Evolutionary conservation across 2,113 vertebrate genomes (phyloP), one percentile per base, ranked within the genome.

Genomic region (Mandrillus leucophaeus): DNA sequence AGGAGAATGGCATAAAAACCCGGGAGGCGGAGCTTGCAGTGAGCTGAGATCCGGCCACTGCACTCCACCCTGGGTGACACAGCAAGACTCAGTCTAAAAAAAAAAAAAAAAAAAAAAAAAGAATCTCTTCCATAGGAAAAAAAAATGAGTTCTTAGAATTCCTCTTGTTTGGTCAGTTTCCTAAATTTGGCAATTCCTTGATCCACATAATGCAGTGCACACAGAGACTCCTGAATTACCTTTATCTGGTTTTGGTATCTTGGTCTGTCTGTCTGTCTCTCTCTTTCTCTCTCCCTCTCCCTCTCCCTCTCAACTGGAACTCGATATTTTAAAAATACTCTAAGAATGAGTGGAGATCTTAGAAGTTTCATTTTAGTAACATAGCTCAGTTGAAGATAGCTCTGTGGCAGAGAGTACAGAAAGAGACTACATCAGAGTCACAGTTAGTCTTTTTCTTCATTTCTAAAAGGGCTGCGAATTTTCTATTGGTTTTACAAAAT

Each of bases 161-260:
- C 13, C 50, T 50, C 20, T 66, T 10, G 11, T 73, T 88, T 78
- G 23, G 16, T 52, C 43, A 32, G 40, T 88, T 96, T 89, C 68
- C 68, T 96, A 81, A 79, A 93, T 57, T 40, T 73, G 55, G 23
- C 64, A 75, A 89, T 32, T 95, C 90, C 68, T 79, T 89, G 61
- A 79, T 3, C 30, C 22, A 73, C 13, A 59, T 22, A 88, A 79
- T 83, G 17, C 61, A 90, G 30, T 22, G 50, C 12, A 52, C n/a
- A 89, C 50, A 59, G 4, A 10, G 20, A 5, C 38, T 83, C 20
- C 27, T 90, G 30, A 92, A 55, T 17, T 76, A 57, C 59, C 38
- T 76, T n/a, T 81, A 11, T 48, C 75, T 75, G 18, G 12, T 79
- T 55, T 66, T 45, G 43, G 16, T 43, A 27, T n/a, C 70, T 27